phyloP scores from a whole-genome alignment of 2,888 invertebrate genomes.

The Didymodactylos carnosus region DNA sequence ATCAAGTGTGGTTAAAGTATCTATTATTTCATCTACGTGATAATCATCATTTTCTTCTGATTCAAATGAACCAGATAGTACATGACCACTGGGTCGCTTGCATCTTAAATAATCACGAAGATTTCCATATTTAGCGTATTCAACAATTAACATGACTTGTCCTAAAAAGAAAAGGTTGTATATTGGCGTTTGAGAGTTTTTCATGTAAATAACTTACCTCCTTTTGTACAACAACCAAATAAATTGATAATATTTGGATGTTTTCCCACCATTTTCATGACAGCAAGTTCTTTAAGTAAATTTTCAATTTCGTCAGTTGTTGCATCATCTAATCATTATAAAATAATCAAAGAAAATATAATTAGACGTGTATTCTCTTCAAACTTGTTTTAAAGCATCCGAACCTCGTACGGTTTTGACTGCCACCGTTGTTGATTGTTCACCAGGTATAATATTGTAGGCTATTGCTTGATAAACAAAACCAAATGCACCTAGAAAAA shows the following conservation, averaged over 20 bases:
- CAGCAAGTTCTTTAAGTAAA: conserved; percentile 88
- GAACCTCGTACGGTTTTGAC: conserved; percentile 11
- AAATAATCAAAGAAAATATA: not conserved
- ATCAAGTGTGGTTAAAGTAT: not conserved
- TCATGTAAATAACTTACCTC: conserved; percentile 13
- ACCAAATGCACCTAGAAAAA: conserved; percentile 14
- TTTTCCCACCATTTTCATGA: conserved; percentile 76
- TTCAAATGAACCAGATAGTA: not conserved
- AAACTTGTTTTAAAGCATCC: too few species aligned
- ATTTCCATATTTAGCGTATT: conserved; percentile 13
- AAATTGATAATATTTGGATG: conserved; percentile 79
- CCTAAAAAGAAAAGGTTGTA: not conserved
- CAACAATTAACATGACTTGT: conserved; percentile 3
- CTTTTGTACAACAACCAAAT: conserved; percentile 54
- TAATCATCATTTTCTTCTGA: not conserved
- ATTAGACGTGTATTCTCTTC: not conserved
- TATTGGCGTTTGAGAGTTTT: not conserved
- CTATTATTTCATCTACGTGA: not conserved
- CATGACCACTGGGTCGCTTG: not conserved
- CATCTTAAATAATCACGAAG: conserved; percentile 9
- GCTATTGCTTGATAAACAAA: conserved; percentile 7
- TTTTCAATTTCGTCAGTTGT: conserved; percentile 91
- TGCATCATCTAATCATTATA: conserved; percentile 56
- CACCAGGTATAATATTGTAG: conserved; percentile 1
- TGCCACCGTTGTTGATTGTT: conserved; percentile 4